Percentiles rank a stretch among this genome's conserved stretches.
Conservation (phyloP, 2,888 invertebrate genomes). For the Scaptomyza tumidula region DNA sequence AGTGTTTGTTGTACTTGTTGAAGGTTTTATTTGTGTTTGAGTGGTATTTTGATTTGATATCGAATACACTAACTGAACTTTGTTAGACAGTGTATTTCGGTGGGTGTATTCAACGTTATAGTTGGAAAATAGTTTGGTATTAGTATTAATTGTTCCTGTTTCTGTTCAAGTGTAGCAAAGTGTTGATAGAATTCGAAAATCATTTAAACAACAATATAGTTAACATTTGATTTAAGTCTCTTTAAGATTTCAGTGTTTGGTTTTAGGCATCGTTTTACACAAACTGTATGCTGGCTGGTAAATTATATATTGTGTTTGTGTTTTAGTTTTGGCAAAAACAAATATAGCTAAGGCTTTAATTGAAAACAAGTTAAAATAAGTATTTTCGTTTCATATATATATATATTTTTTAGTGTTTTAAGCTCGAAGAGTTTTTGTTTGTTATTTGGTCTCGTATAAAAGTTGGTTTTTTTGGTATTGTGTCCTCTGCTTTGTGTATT, state of each 20-base stretch:
- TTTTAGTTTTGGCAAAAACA: slow-evolving; percentile 4
- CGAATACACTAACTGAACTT: slow-evolving; percentile 1
- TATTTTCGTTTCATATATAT: slow-evolving; percentile 4
- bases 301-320: slow-evolving; percentile 6
- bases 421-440: slow-evolving; percentile 67
- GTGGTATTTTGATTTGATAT: slow-evolving; percentile 7
- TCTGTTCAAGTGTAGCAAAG: no score
- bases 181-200: not conserved
- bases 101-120: slow-evolving; percentile 27
- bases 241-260: not conserved
- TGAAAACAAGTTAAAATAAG: not conserved
- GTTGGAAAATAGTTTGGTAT: slow-evolving; percentile 1
- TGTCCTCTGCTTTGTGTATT: slow-evolving; percentile 27
- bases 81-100: slow-evolving; percentile 13
- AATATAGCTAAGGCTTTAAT: not conserved
- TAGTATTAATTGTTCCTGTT: no score
- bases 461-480: slow-evolving; percentile 35
- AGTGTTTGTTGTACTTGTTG: slow-evolving; percentile 13
- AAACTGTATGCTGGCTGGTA: not conserved
- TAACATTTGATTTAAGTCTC: slow-evolving; percentile 12
- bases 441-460: slow-evolving; percentile 64
- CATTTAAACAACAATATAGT: not conserved
- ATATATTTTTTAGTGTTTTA: slow-evolving; percentile 40
- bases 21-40: not conserved
- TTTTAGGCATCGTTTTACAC: not conserved